Evolutionary conservation across 2,797 vertebrate genomes (phyloP), one percentile per base, ranked within the genome.

Genomic region (Oreochromis mossambicus): DNA sequence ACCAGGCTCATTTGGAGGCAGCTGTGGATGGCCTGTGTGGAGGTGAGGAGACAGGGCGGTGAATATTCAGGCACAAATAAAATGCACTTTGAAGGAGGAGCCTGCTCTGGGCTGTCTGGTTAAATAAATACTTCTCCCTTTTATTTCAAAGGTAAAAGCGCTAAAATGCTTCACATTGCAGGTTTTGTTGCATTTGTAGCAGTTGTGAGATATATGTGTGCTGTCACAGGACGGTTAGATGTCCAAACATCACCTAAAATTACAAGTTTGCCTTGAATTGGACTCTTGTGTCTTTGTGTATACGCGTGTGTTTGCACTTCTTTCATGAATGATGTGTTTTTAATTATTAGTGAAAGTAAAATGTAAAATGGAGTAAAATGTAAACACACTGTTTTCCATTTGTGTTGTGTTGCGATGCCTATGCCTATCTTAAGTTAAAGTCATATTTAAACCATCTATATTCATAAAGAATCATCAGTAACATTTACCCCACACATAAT

Each of bases 1-100:
- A 91, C 8, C 83, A 85, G 88, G 82, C 92, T 92, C 88, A 88
- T 91, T 92, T 88, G 85, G 91, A 87, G 88, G 91, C 77, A 87
- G 86, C 43, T 87, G 85, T 66, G 82, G 80, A 88, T 34, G 82
- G 83, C 43, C 70, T 55, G 79, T 50, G 81, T 82, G 54, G 38
- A 55, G 46, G 61, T 36, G n/a, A 17, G 52, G 56, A 29, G 48
- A 36, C 79, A 54, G 9, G 34, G 21, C 21, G 80, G 66, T 63
- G 81, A 87, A 84, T 88, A 86, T 91, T 86, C 79, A 87, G 76
- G 12, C 78, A 51, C 38, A 84, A 79, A 82, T 83, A 11, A 70
- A 70, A 56, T n/a, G 24, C 41, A 66, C 7, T 32, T 19, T 77
- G 55, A 51, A 48, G 63, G 54, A 48, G 29, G 52, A 2, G 70